These are phyloP conservation scores for Gallinago paraguaiae DNA, from an alignment of 2,113 vertebrate genomes.

Conservation along the genomic window DNA sequence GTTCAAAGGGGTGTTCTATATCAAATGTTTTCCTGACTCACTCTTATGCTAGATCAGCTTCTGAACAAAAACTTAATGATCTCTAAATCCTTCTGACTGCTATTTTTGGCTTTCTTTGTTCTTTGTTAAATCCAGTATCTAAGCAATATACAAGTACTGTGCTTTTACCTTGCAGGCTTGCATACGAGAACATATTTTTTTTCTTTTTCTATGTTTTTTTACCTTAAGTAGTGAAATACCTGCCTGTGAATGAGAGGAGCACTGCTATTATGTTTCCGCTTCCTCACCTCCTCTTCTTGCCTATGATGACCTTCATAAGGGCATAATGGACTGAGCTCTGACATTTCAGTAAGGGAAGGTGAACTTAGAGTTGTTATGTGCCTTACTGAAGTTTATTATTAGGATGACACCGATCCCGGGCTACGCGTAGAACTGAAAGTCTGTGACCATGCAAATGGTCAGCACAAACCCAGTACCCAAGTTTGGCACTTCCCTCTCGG, in stretches of 20 bases:
- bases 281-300: neutral
- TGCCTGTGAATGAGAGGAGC: neutral
- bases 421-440: neutral
- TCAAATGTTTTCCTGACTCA: neutral
- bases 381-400: neutral
- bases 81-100: neutral
- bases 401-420: neutral
- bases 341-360: neutral
- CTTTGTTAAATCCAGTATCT: neutral
- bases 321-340: neutral
- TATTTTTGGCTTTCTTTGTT: conserved; percentile 1
- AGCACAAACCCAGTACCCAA: neutral
- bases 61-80: neutral
- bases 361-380: neutral
- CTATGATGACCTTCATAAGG: neutral
- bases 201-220: neutral
- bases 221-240: neutral
- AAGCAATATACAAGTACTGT: neutral
- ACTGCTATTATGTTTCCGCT: neutral
- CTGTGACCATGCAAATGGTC: neutral
- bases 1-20: neutral
- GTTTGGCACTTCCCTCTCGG: neutral
- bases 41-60: neutral
- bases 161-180: neutral
- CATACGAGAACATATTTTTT: neutral